Percentiles rank a stretch among this genome's conserved stretches.
Conservation (phyloP, 2,888 invertebrate species). For the Seira ritae region DNA sequence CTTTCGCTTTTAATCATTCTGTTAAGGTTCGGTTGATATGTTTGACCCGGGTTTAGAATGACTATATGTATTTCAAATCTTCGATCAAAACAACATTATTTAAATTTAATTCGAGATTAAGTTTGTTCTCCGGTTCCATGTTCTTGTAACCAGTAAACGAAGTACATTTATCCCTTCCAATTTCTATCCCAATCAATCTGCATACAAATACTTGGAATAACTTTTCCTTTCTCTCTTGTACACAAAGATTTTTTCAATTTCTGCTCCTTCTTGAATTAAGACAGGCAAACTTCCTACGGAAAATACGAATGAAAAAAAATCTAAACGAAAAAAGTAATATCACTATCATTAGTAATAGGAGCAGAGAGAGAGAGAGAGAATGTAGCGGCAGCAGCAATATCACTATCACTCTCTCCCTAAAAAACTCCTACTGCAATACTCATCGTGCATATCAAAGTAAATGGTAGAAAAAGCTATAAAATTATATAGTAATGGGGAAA, state of each 20-base stretch:
- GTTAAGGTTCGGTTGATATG: too few species aligned
- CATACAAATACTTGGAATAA: too few species aligned
- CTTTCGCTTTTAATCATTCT: too few species aligned
- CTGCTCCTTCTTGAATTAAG: constrained; percentile 41
- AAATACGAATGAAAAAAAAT: constrained; percentile 17
- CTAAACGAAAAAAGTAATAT: constrained; percentile 47
- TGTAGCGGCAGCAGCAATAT: constrained; percentile 26
- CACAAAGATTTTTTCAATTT: constrained; percentile 28
- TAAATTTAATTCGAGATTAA: too few species aligned
- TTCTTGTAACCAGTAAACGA: too few species aligned
- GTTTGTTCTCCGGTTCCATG: too few species aligned
- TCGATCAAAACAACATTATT: too few species aligned
- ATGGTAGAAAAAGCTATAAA: constrained; percentile 62
- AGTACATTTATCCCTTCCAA: too few species aligned
- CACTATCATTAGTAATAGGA: constrained; percentile 61
- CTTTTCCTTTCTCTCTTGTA: too few species aligned
- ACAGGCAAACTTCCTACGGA: constrained; percentile 31
- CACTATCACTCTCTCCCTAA: constrained; percentile 31
- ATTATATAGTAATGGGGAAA: constrained; percentile 60
- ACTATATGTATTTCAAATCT: too few species aligned
- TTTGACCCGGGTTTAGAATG: too few species aligned
- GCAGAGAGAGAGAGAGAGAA: constrained; percentile 33
- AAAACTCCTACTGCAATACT: constrained; percentile 51
- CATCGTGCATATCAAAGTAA: constrained; percentile 63
- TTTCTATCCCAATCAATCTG: too few species aligned